Base-by-base conservation (phyloP, 1,140 invertebrate genomes). In the Tetraneura akinire region DNA sequence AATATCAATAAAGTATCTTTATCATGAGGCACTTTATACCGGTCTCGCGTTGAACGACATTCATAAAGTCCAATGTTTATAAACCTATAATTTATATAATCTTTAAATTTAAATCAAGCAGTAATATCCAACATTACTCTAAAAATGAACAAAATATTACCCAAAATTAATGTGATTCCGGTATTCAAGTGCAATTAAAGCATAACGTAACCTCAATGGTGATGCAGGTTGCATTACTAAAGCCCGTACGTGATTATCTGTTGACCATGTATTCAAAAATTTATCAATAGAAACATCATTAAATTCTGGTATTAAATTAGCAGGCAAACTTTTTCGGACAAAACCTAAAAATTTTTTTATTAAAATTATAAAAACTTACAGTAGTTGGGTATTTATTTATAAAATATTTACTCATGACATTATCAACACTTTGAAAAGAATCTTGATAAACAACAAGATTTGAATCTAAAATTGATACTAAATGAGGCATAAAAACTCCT, bases 1-100 rank as follows among this genome's bases (percentile, higher is more conserved):
- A 98, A 96, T 64, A 98, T 86, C 70, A 97, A 87, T 80, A 98
- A 88, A 1, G 92, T 94, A 84, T 98, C 95, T 85, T 93, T 89
- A 83, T 92, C 91, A 16, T 88, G 85, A 60, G 92, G 90, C 21
- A 96, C 90, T 84, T 92, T 91, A 85, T 91, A 96, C 26, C 90
- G 90, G 2, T 86, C 84, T 80, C 88, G 87, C 81, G 94, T 89
- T 80, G 88, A 87, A 83, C 88, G 86, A 8, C 90, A 90, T 60
- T 91, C 89, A 1, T 84, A 84, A 0, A 86, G 85, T 4, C 87
- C 88, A 81, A 89, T 87, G 82, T 90, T 89, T 80, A 89, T 91
- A 88, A 90, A 93, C 82, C 92, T 93, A 82, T 37, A 85, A 83
- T 53, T n/a, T n/a, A 80, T 74, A 21, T 51, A 37, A 62, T 66